phyloP scores from a whole-genome alignment of 2,888 invertebrate species.

The Leptopilina drosophilae region DNA sequence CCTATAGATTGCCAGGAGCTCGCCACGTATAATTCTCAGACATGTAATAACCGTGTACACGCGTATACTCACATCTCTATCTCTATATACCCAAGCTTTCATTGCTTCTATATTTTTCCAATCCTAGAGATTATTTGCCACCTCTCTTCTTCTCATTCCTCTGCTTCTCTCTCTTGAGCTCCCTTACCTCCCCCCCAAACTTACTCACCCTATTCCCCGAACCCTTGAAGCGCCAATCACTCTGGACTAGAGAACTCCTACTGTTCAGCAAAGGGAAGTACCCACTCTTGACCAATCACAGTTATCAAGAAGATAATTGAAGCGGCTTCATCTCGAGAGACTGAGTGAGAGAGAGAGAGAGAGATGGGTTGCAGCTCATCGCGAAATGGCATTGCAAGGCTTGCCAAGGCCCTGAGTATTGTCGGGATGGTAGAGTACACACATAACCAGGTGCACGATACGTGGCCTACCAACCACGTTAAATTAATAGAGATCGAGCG shows the following conservation, averaged over 20 bases:
- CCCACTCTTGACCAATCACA: constrained; percentile 48
- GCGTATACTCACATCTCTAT: constrained; percentile 19
- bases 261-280: constrained; percentile 18
- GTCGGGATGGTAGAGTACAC: constrained; percentile 17
- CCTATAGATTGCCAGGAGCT: constrained; percentile 52
- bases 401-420: constrained; percentile 1
- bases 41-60: constrained; percentile 49
- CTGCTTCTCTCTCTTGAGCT: not conserved
- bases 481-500: constrained; percentile 39
- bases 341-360: constrained; percentile 24
- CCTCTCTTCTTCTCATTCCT: not conserved
- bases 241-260: constrained; percentile 1
- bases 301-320: constrained; percentile 47
- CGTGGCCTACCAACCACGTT: constrained; percentile 36
- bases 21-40: constrained; percentile 48
- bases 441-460: constrained; percentile 21
- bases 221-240: constrained; percentile 13
- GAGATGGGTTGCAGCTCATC: constrained; percentile 1
- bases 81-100: constrained; percentile 11
- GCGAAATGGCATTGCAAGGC: constrained; percentile 14
- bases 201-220: not conserved
- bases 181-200: too few species aligned
- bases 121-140: constrained; percentile 45
- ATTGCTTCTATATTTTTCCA: constrained; percentile 47
- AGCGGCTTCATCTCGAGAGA: constrained; percentile 44